A percentile compares a stretch with the other conserved stretches of the same genome.
These are phyloP conservation scores for Cantharis flavilabris DNA, from an alignment of 2,888 invertebrate species.

Conservation along the genomic window DNA sequence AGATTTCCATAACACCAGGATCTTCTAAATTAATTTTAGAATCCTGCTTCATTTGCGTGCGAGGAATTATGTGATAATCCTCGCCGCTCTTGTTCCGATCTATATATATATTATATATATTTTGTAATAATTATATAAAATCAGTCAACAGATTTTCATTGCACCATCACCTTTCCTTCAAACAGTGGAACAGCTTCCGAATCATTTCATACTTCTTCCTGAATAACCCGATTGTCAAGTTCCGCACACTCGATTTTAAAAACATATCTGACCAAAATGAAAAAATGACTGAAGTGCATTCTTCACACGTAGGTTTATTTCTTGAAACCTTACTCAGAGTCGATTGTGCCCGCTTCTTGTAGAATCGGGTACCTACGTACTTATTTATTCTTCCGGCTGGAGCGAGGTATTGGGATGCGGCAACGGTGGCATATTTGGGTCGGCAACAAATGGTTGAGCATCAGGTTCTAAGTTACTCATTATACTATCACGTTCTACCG, in stretches of 20 bases:
- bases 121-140: constrained; percentile 11
- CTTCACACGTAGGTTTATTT: constrained; percentile 45
- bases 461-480: constrained; percentile 53
- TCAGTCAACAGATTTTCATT: constrained; percentile 77
- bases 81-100: no score
- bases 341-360: constrained; percentile 58
- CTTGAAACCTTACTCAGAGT: constrained; percentile 57
- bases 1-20: neutral
- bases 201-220: constrained; percentile 92
- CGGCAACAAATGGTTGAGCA: constrained; percentile 70
- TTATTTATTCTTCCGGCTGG: constrained; percentile 68
- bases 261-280: constrained; percentile 90
- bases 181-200: constrained; percentile 86
- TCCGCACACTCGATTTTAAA: constrained; percentile 95
- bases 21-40: no score
- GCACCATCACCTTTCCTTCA: constrained; percentile 95
- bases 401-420: constrained; percentile 70
- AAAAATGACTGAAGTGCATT: constrained; percentile 82
- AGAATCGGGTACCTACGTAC: constrained; percentile 45
- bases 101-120: no score
- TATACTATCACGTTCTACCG: constrained; percentile 59
- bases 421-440: constrained; percentile 64
- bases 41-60: no score
- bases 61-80: no score
- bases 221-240: constrained; percentile 86